These are phyloP conservation scores for Zaprionus ornatus DNA, from an alignment of 1,140 invertebrate species.

Conservation along the genomic window DNA sequence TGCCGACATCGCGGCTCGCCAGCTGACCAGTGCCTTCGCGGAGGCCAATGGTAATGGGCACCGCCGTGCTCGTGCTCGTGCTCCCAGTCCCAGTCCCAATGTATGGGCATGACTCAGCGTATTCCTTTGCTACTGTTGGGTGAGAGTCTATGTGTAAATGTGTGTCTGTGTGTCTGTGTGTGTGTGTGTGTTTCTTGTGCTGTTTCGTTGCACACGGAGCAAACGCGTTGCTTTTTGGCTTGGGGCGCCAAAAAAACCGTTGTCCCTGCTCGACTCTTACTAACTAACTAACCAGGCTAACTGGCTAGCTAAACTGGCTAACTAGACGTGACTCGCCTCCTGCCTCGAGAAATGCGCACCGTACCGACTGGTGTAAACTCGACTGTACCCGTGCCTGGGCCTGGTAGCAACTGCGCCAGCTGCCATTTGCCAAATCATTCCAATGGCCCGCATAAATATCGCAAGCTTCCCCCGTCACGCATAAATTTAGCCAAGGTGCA, in stretches of 20 bases:
- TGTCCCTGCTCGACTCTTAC: conserved; percentile 74
- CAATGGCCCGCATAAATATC: conserved; percentile 41
- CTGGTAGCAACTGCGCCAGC: conserved; percentile 40
- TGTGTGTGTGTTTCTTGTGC: conserved; percentile 3
- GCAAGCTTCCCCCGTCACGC: neutral
- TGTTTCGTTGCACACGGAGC: conserved; percentile 75
- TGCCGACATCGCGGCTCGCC: conserved; percentile 71
- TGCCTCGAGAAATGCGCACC: conserved; percentile 33
- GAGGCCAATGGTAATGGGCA: conserved; percentile 62
- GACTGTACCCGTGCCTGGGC: conserved; percentile 53
- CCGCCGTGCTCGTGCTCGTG: conserved; percentile 63
- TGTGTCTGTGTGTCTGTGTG: neutral
- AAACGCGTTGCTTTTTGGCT: conserved; percentile 80
- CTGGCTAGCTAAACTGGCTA: conserved; percentile 3
- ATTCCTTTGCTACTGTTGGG: neutral
- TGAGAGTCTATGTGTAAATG: conserved; percentile 1
- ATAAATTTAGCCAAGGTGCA: neutral
- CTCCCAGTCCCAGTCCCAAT: conserved; percentile 80
- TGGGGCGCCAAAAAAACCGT: conserved; percentile 77
- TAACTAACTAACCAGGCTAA: conserved; percentile 53
- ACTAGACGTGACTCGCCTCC: conserved; percentile 22
- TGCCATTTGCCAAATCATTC: conserved; percentile 36
- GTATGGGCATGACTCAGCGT: conserved; percentile 61
- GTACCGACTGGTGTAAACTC: conserved; percentile 21
- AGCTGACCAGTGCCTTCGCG: conserved; percentile 62